Evolutionary conservation across 2,797 vertebrate genomes (phyloP).

Genomic region (Chrosomus eos): DNA sequence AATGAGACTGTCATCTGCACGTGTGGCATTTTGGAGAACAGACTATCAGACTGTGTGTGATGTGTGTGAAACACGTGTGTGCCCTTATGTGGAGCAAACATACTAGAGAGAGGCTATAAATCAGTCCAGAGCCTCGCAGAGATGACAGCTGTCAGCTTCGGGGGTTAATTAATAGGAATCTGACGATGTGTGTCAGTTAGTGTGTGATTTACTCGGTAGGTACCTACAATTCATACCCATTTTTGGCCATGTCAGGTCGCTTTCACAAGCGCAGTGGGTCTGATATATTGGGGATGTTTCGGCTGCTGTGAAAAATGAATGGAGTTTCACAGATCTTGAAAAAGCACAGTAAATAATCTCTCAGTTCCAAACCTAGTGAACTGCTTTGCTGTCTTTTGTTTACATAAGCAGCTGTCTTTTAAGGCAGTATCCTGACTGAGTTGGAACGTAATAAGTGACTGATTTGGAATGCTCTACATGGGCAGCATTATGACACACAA

Average conservation of each 20-base stretch:
- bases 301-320: constrained; percentile 4
- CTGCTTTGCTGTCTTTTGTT: not conserved
- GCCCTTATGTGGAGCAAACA: not conserved
- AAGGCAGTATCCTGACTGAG: not conserved
- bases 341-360: constrained; percentile 4
- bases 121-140: constrained; percentile 57
- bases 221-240: not conserved
- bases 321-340: constrained; percentile 19
- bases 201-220: not conserved
- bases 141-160: constrained; percentile 67
- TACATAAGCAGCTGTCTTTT: not conserved
- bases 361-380: not conserved
- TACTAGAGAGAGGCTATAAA: constrained; percentile 8
- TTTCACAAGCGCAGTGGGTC: not conserved
- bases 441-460: constrained; percentile 13
- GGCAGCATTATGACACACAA: not conserved
- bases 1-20: not conserved
- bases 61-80: not conserved
- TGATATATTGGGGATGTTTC: constrained; percentile 1
- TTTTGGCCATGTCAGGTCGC: not conserved
- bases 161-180: constrained; percentile 69
- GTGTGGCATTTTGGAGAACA: not conserved
- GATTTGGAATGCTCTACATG: not conserved
- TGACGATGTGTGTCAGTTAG: constrained; percentile 48
- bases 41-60: not conserved